Conservation (phyloP, 2,888 invertebrate genomes). For the Tineola bisselliella region DNA sequence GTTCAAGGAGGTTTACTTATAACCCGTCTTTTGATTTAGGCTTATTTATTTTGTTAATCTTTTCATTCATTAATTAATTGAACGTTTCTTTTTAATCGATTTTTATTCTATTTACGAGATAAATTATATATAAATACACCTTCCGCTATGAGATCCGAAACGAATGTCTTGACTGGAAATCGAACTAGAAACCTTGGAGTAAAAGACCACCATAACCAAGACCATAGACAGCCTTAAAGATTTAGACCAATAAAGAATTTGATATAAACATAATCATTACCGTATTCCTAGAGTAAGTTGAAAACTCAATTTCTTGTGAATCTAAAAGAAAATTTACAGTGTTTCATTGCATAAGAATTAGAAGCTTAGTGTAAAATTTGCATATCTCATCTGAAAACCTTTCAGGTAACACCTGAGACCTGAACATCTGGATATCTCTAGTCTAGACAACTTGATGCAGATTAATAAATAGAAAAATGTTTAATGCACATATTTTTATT, state of each 20-base stretch:
- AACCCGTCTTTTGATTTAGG: constrained; percentile 6
- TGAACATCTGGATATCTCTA: constrained; percentile 1
- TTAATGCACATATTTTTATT: no score
- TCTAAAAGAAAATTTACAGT: neutral
- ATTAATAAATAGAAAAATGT: neutral
- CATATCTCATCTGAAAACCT: constrained; percentile 11
- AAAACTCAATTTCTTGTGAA: neutral
- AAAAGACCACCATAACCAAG: no score
- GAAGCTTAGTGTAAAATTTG: constrained; percentile 1
- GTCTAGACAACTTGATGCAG: constrained; percentile 7
- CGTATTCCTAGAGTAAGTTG: no score
- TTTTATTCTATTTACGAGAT: no score
- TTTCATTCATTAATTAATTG: constrained; percentile 7
- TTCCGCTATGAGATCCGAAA: no score
- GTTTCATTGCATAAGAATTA: constrained; percentile 11
- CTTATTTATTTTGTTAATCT: constrained; percentile 1
- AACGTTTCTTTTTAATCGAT: neutral
- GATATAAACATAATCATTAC: no score
- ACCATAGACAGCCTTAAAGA: no score
- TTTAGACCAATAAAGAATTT: no score
- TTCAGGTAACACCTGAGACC: constrained; percentile 7
- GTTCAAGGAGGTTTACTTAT: constrained; percentile 3
- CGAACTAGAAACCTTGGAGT: no score
- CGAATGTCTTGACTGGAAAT: no score
- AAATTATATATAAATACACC: no score